Percentiles rank a stretch among this genome's conserved stretches.
These are phyloP conservation scores for Gephyroberyx darwinii DNA, from an alignment of 2,797 vertebrate species.

Conservation along the genomic window DNA sequence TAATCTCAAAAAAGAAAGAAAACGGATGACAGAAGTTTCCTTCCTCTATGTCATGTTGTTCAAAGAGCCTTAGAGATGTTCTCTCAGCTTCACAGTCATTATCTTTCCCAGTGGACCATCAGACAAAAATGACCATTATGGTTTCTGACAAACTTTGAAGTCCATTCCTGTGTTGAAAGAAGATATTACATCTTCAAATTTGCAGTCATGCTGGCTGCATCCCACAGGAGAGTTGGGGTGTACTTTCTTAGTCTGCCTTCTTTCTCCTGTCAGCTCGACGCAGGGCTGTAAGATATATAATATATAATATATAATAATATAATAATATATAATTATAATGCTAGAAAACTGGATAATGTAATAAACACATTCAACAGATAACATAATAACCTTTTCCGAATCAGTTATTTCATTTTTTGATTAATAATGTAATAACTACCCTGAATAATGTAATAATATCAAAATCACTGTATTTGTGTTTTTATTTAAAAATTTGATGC, in stretches of 20 bases:
- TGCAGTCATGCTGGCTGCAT: conserved; percentile 15
- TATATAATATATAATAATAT: too few relatives aligned
- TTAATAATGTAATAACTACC: too few relatives aligned
- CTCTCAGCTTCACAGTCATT: conserved; percentile 26
- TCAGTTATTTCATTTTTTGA: too few relatives aligned
- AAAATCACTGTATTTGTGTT: too few relatives aligned
- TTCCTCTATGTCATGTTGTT: conserved; percentile 35
- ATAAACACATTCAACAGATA: too few relatives aligned
- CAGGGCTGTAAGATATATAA: too few relatives aligned
- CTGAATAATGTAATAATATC: too few relatives aligned
- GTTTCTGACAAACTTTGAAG: conserved; percentile 35
- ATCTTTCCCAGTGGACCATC: conserved; percentile 16
- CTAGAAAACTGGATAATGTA: too few relatives aligned
- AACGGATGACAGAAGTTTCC: not conserved
- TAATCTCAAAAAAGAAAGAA: conserved; percentile 33
- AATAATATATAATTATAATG: too few relatives aligned
- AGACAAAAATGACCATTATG: conserved; percentile 29
- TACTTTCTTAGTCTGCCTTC: conserved; percentile 10
- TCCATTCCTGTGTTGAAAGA: conserved; percentile 17
- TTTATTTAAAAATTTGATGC: too few relatives aligned
- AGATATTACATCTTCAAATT: conserved; percentile 39
- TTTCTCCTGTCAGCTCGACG: conserved; percentile 9
- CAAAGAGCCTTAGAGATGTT: conserved; percentile 21
- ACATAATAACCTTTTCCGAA: too few relatives aligned
- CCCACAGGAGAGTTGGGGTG: conserved; percentile 13